These are phyloP conservation scores for Lampropteryx suffumata DNA, from an alignment of 2,888 invertebrate species.

Conservation along the genomic window DNA sequence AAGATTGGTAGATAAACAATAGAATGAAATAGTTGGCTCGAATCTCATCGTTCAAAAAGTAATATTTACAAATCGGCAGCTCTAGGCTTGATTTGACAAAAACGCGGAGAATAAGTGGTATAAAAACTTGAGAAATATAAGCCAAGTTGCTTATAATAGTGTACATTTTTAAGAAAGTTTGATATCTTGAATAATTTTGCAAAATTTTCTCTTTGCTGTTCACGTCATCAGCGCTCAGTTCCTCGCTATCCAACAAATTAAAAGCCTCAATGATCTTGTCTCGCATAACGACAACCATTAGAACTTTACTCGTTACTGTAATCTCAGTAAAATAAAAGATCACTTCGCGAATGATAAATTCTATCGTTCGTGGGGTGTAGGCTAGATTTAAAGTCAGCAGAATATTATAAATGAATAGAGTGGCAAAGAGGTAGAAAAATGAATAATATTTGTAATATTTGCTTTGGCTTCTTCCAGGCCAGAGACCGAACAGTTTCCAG, in stretches of 20 bases:
- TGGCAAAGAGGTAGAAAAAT: conserved; percentile 45
- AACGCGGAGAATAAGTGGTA: conserved; percentile 47
- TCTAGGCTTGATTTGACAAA: conserved; percentile 45
- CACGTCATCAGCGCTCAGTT: conserved; percentile 50
- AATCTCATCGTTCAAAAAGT: conserved; percentile 56
- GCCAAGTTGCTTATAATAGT: conserved; percentile 43
- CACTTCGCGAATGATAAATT: conserved; percentile 58
- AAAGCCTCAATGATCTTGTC: conserved; percentile 50
- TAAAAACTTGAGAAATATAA: conserved; percentile 45
- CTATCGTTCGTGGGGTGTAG: conserved; percentile 58
- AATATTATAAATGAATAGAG: conserved; percentile 49
- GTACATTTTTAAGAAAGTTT: conserved; percentile 45
- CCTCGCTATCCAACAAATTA: conserved; percentile 54
- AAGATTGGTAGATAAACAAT: conserved; percentile 58
- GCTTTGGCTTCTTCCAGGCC: conserved; percentile 46
- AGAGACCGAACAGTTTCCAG: conserved; percentile 60
- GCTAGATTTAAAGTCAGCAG: conserved; percentile 58
- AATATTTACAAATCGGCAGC: conserved; percentile 65
- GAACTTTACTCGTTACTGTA: conserved; percentile 53
- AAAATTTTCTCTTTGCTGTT: conserved; percentile 43
- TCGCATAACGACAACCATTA: conserved; percentile 53
- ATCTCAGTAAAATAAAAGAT: conserved; percentile 62
- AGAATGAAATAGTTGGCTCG: conserved; percentile 49
- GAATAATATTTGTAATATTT: conserved; percentile 59
- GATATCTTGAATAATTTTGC: conserved; percentile 43